These are phyloP conservation scores for Montipora foliosa DNA, from an alignment of 64 coral and sea anemone genomes.

Conservation along the genomic window DNA sequence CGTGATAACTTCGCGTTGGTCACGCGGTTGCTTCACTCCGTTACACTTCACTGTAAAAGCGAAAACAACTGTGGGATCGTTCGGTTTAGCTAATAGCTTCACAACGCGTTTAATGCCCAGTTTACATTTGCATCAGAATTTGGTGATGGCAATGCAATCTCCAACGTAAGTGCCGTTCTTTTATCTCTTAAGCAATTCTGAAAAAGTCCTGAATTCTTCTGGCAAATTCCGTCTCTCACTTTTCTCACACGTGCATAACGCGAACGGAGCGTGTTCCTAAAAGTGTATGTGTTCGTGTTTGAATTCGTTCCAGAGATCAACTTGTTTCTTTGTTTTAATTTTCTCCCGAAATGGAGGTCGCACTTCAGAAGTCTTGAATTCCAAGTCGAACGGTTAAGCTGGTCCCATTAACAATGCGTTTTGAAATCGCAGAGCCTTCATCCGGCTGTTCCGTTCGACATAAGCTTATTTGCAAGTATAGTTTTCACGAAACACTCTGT, in stretches of 20 bases:
- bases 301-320: not conserved
- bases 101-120: conserved; percentile 31
- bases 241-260: not conserved
- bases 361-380: not conserved
- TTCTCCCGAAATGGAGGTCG: not conserved
- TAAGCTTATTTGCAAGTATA: not conserved
- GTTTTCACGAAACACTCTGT: not conserved
- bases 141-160: conserved; percentile 32
- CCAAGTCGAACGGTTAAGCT: not conserved
- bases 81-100: conserved; percentile 16
- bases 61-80: not conserved
- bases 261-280: no score
- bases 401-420: not conserved
- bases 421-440: not conserved
- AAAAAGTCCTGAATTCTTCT: not conserved
- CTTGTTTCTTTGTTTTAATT: not conserved
- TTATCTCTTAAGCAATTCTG: not conserved
- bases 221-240: not conserved
- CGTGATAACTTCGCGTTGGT: conserved; percentile 7
- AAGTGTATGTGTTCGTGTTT: not conserved
- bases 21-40: not conserved
- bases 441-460: not conserved
- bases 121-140: not conserved
- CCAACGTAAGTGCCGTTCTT: conserved; percentile 7
- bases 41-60: no score